Percentiles rank a stretch among this genome's conserved stretches.
Evolutionary conservation across 2,113 vertebrate genomes (phyloP).

Genomic region (Isichthys henryi): DNA sequence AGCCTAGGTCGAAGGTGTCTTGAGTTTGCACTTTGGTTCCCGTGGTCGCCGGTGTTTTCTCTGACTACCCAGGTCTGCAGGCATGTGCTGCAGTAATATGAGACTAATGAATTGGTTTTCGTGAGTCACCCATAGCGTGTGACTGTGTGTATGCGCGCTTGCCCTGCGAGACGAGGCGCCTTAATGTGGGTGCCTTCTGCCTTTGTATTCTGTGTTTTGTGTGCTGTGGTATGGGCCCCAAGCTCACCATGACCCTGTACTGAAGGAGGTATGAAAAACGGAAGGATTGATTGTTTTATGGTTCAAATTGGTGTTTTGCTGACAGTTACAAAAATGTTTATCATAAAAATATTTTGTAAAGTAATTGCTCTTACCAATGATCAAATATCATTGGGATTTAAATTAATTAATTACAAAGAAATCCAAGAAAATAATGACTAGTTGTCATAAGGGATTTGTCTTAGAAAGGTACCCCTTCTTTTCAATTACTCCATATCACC

Average conservation of each 20-base stretch:
- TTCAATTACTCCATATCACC: neutral
- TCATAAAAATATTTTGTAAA: neutral
- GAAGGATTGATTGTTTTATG: neutral
- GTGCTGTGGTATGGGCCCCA: neutral
- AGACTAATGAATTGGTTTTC: neutral
- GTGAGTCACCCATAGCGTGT: neutral
- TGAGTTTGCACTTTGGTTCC: neutral
- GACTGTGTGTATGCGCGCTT: neutral
- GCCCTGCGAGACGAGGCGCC: neutral
- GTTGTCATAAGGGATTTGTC: neutral
- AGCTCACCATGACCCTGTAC: neutral
- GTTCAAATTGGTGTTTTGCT: neutral
- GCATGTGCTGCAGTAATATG: neutral
- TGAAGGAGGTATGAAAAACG: neutral
- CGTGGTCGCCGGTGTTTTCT: neutral
- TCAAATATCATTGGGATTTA: neutral
- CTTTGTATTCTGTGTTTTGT: neutral
- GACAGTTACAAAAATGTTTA: neutral
- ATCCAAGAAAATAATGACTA: neutral
- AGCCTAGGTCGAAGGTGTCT: neutral
- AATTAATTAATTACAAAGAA: neutral
- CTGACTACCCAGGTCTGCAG: neutral
- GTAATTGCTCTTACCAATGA: neutral
- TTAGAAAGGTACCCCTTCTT: neutral
- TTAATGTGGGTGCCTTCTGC: neutral